A percentile compares a stretch with the other conserved stretches of the same genome.
Evolutionary conservation across 2,113 vertebrate species (phyloP).

Genomic region (Brevimyrus niger): DNA sequence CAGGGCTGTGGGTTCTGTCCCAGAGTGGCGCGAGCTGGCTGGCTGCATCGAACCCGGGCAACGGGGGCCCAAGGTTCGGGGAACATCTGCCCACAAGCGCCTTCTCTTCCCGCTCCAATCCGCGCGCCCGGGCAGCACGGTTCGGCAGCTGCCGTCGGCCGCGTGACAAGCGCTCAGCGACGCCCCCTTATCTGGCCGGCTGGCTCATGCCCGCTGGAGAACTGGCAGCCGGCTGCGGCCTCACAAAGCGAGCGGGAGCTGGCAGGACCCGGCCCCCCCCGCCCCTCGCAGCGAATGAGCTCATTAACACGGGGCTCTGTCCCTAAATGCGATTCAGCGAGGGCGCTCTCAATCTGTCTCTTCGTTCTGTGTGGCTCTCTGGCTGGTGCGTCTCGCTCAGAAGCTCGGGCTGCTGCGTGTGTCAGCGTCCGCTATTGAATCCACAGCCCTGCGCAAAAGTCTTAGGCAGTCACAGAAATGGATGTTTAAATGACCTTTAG

Average conservation of each 20-base stretch:
- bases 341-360: slow-evolving; percentile 17
- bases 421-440: neutral
- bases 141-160: slow-evolving; percentile 34
- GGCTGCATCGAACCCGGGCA: neutral
- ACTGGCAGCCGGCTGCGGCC: slow-evolving; percentile 32
- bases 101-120: slow-evolving; percentile 37
- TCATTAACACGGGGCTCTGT: slow-evolving; percentile 34
- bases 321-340: slow-evolving; percentile 17
- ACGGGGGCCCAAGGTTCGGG: slow-evolving; percentile 24
- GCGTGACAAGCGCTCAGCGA: slow-evolving; percentile 31
- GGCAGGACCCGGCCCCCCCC: slow-evolving; percentile 28
- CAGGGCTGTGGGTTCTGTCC: slow-evolving; percentile 9
- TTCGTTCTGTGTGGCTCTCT: neutral
- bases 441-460: neutral
- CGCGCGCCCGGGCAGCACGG: slow-evolving; percentile 26
- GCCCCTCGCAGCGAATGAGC: slow-evolving; percentile 26
- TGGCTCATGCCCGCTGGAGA: slow-evolving; percentile 34
- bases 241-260: slow-evolving; percentile 31
- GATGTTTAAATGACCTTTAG: neutral
- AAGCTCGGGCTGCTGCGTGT: neutral
- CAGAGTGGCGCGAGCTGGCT: slow-evolving; percentile 18
- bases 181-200: slow-evolving; percentile 35
- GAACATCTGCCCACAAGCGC: slow-evolving; percentile 31
- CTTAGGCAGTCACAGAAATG: neutral
- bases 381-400: neutral